phyloP scores from a whole-genome alignment of 64 coral and sea anemone species.

The Exaiptasia diaphana region DNA sequence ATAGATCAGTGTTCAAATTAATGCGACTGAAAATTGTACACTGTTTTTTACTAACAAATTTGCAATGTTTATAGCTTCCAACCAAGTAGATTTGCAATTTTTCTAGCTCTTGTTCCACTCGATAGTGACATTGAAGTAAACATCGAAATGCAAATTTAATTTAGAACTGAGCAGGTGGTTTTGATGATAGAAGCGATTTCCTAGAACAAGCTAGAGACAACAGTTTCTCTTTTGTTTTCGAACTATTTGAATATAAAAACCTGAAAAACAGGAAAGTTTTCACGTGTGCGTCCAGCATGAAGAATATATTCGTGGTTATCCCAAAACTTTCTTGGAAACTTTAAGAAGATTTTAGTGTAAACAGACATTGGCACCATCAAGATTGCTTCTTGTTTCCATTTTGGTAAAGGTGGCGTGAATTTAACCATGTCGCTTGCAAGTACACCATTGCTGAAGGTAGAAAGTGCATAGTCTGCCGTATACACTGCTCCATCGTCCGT shows the following conservation, averaged over 20 bases:
- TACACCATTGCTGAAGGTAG: constrained; percentile 21
- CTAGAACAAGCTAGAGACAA: background rate
- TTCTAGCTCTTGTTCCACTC: background rate
- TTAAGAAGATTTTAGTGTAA: constrained; percentile 54
- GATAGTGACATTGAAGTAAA: background rate
- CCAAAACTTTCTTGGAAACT: constrained; percentile 52
- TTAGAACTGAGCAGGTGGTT: background rate
- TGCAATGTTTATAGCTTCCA: background rate
- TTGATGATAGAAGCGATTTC: background rate
- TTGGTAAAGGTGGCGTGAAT: constrained; percentile 14
- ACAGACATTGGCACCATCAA: constrained; percentile 24
- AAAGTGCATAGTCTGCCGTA: constrained; percentile 6
- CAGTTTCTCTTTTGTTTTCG: no score
- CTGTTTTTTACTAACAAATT: background rate
- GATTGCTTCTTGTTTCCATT: constrained; percentile 56
- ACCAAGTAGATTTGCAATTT: background rate
- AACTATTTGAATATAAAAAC: background rate
- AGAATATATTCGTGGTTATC: constrained; percentile 18
- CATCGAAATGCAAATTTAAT: background rate
- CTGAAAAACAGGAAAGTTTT: constrained; percentile 31
- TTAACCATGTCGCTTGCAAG: constrained; percentile 21
- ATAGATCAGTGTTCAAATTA: background rate
- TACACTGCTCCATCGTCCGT: no score
- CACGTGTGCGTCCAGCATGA: background rate
- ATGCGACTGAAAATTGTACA: background rate